Conservation (phyloP, 2,888 invertebrate species). For the Cistogaster globosa region DNA sequence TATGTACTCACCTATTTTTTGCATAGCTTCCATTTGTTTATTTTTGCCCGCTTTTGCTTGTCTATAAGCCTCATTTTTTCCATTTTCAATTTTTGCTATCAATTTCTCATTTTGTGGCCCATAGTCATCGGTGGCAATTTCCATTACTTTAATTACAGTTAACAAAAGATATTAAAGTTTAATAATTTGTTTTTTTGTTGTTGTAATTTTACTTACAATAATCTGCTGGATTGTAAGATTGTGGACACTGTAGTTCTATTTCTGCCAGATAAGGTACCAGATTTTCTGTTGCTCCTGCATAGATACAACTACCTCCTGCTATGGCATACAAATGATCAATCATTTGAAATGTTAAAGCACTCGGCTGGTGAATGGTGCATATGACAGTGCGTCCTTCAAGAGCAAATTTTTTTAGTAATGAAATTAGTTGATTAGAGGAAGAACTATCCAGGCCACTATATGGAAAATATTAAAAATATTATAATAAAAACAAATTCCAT, state of each 20-base stretch:
- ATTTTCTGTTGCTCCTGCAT: slow-evolving; percentile 90
- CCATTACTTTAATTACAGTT: slow-evolving; percentile 86
- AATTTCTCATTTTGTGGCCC: slow-evolving; percentile 85
- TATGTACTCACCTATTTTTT: slow-evolving; percentile 81
- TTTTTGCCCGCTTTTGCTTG: slow-evolving; percentile 80
- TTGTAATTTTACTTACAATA: slow-evolving; percentile 86
- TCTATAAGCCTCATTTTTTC: slow-evolving; percentile 85
- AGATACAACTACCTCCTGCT: slow-evolving; percentile 90
- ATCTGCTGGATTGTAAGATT: slow-evolving; percentile 95
- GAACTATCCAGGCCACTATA: slow-evolving; percentile 91
- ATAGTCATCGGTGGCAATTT: slow-evolving; percentile 91
- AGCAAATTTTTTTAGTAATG: slow-evolving; percentile 91
- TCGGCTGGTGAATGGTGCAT: slow-evolving; percentile 96
- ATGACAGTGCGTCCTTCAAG: slow-evolving; percentile 93
- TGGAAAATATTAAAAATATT: slow-evolving; percentile 73
- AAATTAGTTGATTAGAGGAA: slow-evolving; percentile 92
- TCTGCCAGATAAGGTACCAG: slow-evolving; percentile 90
- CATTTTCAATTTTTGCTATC: slow-evolving; percentile 86
- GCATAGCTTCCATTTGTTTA: slow-evolving; percentile 81
- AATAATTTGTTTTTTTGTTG: neutral
- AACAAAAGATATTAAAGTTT: neutral
- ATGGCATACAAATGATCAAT: slow-evolving; percentile 95
- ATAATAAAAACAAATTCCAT: neutral
- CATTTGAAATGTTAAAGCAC: slow-evolving; percentile 92
- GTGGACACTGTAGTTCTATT: slow-evolving; percentile 90